A percentile compares a stretch with the other conserved stretches of the same genome.
Conservation (phyloP, 2,888 invertebrate genomes). For the Gymnoscelis rufifasciata region DNA sequence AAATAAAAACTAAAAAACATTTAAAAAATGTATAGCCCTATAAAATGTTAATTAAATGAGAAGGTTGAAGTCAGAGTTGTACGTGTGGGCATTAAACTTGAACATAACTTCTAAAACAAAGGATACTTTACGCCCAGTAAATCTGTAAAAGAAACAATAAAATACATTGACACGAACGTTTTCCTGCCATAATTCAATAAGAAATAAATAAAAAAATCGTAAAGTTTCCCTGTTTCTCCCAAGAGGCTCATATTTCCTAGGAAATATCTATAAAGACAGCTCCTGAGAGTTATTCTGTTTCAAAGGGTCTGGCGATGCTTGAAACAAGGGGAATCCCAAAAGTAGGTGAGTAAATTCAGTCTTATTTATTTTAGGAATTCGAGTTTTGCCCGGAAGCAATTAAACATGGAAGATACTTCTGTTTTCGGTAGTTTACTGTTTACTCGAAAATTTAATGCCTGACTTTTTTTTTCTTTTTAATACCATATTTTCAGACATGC, state of each 20-base stretch:
- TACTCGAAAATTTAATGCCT: background rate
- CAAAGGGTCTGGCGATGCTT: slow-evolving; percentile 31
- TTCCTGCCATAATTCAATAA: slow-evolving; percentile 28
- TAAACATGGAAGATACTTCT: slow-evolving; percentile 25
- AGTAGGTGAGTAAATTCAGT: slow-evolving; percentile 31
- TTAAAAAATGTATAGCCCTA: too few relatives aligned
- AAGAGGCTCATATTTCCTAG: slow-evolving; percentile 36
- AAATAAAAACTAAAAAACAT: too few relatives aligned
- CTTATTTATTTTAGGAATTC: slow-evolving; percentile 27
- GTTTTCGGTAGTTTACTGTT: slow-evolving; percentile 8
- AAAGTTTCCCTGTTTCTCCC: slow-evolving; percentile 28
- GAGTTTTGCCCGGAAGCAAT: slow-evolving; percentile 28
- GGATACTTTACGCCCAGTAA: slow-evolving; percentile 16
- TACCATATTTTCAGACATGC: too few relatives aligned
- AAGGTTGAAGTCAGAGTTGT: too few relatives aligned
- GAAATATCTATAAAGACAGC: slow-evolving; percentile 33
- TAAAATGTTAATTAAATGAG: too few relatives aligned
- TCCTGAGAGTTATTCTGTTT: slow-evolving; percentile 38
- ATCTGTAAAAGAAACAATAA: slow-evolving; percentile 16
- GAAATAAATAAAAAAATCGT: slow-evolving; percentile 34
- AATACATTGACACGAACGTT: slow-evolving; percentile 15
- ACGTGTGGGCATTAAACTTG: too few relatives aligned
- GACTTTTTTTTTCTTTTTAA: too few relatives aligned
- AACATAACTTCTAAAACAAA: slow-evolving; percentile 3
- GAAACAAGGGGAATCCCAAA: slow-evolving; percentile 30